These are phyloP conservation scores for Ichneumoninae sp. DNA, from an alignment of 2,888 invertebrate genomes.

Conservation along the genomic window DNA sequence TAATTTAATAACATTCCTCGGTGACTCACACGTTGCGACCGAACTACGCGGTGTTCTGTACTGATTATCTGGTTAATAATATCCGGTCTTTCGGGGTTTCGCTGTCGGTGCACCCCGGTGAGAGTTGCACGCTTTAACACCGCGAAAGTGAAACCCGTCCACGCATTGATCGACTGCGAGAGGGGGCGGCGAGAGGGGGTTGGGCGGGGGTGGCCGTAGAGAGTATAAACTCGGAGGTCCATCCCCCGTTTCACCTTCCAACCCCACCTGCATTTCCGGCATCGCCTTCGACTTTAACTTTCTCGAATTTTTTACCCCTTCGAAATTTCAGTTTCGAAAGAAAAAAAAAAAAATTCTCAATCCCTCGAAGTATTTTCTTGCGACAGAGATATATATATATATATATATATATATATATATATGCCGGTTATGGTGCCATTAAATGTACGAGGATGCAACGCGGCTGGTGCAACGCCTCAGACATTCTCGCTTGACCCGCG, in stretches of 20 bases:
- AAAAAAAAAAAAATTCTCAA: not conserved
- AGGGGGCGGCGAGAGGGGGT: conserved; percentile 85
- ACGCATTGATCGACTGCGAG: conserved; percentile 85
- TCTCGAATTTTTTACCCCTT: conserved; percentile 70
- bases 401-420: not conserved
- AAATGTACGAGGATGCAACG: conserved; percentile 53
- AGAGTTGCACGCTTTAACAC: conserved; percentile 81
- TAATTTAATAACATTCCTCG: not conserved
- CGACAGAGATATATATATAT: not conserved
- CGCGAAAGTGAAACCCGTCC: conserved; percentile 85
- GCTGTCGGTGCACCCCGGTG: conserved; percentile 61
- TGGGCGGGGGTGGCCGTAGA: conserved; percentile 68
- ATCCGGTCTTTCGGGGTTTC: conserved; percentile 56
- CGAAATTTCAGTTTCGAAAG: not conserved
- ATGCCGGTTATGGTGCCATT: not conserved
- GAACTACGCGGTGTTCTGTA: not conserved
- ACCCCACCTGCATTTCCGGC: conserved; percentile 81
- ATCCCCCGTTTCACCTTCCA: conserved; percentile 84
- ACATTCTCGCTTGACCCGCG: conserved; percentile 67
- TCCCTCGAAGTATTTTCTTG: not conserved
- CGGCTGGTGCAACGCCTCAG: conserved; percentile 66
- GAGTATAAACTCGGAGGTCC: conserved; percentile 79
- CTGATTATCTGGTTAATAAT: conserved; percentile 26
- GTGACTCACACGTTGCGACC: not conserved
- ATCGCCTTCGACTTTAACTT: conserved; percentile 75